phyloP scores from a whole-genome alignment of 2,797 vertebrate species.

The Myoxocephalus aenaeus region DNA sequence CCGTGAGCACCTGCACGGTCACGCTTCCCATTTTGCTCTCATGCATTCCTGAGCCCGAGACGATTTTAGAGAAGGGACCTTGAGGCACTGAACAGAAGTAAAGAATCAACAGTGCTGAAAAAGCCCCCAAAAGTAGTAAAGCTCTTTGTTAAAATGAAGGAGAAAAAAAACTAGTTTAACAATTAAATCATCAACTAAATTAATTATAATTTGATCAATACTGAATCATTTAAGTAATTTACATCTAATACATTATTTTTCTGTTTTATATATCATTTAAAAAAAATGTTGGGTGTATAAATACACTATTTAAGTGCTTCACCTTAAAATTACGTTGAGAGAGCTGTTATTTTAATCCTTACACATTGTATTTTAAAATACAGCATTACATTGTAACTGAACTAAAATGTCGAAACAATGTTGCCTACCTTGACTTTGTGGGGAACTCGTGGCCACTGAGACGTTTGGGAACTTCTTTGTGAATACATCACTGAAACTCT shows the following conservation, averaged over 20 bases:
- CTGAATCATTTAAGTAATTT: not conserved
- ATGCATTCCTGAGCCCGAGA: constrained; percentile 64
- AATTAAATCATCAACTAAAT: not conserved
- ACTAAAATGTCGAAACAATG: not conserved
- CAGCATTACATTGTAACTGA: not conserved
- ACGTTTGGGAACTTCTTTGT: constrained; percentile 62
- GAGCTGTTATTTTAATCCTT: not conserved
- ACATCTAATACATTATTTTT: not conserved
- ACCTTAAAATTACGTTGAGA: not conserved
- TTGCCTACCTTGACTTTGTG: constrained; percentile 60
- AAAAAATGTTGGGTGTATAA: not conserved
- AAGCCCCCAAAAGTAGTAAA: not conserved
- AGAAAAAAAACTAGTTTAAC: not conserved
- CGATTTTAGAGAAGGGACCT: constrained; percentile 78
- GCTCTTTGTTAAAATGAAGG: not conserved
- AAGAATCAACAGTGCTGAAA: not conserved
- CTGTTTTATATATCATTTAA: not conserved
- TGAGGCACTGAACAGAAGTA: constrained; percentile 1
- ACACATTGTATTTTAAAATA: not conserved
- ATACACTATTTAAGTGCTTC: not conserved
- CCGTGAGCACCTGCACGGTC: constrained; percentile 81
- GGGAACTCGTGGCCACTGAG: constrained; percentile 8
- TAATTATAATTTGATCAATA: not conserved
- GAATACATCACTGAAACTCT: constrained; percentile 80
- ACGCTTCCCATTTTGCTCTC: constrained; percentile 87